Base-by-base conservation (phyloP, 2,797 vertebrate genomes). In the Gephyroberyx darwinii region DNA sequence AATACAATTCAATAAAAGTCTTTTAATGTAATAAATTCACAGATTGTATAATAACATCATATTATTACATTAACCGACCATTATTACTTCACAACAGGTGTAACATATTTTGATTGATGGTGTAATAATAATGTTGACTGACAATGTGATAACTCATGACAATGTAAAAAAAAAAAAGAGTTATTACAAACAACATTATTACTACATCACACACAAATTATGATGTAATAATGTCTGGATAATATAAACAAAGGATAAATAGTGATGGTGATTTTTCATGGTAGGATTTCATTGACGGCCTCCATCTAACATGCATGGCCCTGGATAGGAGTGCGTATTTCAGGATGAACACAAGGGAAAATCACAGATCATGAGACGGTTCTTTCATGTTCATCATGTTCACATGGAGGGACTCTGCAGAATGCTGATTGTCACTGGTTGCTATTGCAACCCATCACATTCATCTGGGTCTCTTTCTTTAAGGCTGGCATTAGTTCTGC, bases 401-500 rank as follows among this genome's bases (percentile, higher is more conserved):
- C 60, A 69, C 63, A 52, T 19, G 0, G 33, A 78, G 74, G 74
- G 74, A 76, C 48, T 16, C 45, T 37, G 45, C 52, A 2, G 41
- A 75, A 45, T 52, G 61, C 74, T 6, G 50, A 50, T 70, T 72
- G 79, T 76, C 83, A n/a, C 77, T 59, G 74, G 58, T 65, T 78
- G 74, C 78, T 20, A 75, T 37, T 0, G 69, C 65, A 48, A 33
- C 10, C 22, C 5, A 0, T 66, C 55, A 22, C 22, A 67, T 77
- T 80, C 82, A 81, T 81, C 71, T 17, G 35, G 31, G 50, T 35
- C 74, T 80, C 47, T 74, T 75, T 82, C 75, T 78, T 65, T 65
- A 75, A 82, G 84, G 67, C 80, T n/a, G 13, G 0, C 65, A 72
- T 90, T 86, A 77, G 85, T 86, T 82, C 74, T 86, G 84, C 80